phyloP scores from a whole-genome alignment of 2,113 vertebrate species.

The Phyllostomus discolor region DNA sequence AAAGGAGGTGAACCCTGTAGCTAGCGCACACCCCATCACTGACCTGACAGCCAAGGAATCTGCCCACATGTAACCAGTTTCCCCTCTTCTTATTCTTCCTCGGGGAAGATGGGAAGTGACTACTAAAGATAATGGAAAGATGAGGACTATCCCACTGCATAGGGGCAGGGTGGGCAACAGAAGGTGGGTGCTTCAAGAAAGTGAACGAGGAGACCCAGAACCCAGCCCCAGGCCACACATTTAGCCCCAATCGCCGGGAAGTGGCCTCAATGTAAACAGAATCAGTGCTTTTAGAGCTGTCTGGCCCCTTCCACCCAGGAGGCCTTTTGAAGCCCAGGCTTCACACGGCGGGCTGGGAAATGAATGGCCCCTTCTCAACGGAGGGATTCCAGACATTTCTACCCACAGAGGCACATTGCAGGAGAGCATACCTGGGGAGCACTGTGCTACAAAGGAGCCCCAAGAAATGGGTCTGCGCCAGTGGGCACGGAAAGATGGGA shows the following conservation, averaged over 20 bases:
- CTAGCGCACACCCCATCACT: neutral
- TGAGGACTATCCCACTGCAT: neutral
- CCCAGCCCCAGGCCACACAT: neutral
- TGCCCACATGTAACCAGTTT: neutral
- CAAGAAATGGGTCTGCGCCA: neutral
- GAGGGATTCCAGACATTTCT: neutral
- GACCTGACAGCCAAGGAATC: neutral
- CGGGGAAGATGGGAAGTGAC: neutral
- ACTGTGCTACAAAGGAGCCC: neutral
- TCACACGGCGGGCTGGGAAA: neutral
- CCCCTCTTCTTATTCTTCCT: neutral
- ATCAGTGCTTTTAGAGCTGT: neutral
- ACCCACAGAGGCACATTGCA: neutral
- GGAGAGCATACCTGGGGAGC: neutral
- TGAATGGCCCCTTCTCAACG: neutral
- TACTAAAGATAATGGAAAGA: neutral
- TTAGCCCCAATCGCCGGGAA: neutral
- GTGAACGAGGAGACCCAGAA: neutral
- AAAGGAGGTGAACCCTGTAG: neutral
- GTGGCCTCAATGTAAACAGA: neutral
- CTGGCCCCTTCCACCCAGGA: neutral
- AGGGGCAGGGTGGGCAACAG: neutral
- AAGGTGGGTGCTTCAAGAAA: neutral
- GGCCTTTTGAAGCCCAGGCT: neutral
- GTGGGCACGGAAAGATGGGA: neutral